Conservation (phyloP, 2,888 invertebrate genomes). For the Sarcophaga variegata region DNA sequence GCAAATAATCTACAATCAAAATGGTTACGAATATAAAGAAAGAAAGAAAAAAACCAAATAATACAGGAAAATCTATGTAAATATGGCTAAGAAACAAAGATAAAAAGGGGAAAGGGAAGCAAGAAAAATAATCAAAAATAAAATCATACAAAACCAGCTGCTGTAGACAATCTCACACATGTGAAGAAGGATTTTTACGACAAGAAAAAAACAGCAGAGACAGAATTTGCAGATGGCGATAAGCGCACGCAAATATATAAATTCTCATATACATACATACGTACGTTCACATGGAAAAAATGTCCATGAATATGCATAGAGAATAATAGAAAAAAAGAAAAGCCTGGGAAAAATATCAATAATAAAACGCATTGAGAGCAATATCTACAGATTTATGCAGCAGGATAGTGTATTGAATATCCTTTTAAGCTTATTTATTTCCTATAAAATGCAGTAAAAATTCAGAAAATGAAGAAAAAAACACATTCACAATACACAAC, state of each 20-base stretch:
- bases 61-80: conserved; percentile 24
- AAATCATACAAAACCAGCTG: conserved; percentile 41
- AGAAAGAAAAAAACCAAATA: not conserved
- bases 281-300: conserved; percentile 15
- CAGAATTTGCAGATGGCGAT: not conserved
- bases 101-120: not conserved
- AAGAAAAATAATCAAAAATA: conserved; percentile 28
- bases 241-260: not conserved
- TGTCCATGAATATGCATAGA: conserved; percentile 48
- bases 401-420: not conserved
- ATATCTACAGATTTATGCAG: conserved; percentile 24
- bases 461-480: conserved; percentile 3
- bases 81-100: conserved; percentile 2
- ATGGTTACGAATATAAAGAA: not conserved
- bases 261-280: not conserved
- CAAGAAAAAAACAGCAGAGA: too few relatives aligned
- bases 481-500: not conserved
- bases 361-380: not conserved
- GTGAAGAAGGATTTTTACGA: conserved; percentile 1
- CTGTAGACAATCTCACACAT: conserved; percentile 41
- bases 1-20: conserved; percentile 60
- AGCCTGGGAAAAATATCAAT: conserved; percentile 8
- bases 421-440: conserved; percentile 17
- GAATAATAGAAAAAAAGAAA: not conserved
- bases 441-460: not conserved